phyloP scores from a whole-genome alignment of 2,113 vertebrate species.

The Esox niger region DNA sequence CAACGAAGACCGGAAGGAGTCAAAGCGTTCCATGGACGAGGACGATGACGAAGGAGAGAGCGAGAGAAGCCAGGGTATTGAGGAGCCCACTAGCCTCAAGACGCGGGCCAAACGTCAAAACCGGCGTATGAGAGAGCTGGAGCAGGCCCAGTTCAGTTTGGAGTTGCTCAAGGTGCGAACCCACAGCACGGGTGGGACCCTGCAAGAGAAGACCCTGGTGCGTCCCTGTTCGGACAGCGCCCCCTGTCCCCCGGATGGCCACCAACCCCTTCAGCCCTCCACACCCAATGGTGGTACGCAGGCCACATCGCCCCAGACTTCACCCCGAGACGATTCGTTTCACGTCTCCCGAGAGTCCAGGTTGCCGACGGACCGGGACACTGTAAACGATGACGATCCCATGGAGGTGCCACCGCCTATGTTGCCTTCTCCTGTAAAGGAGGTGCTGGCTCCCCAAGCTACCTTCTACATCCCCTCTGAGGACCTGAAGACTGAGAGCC shows the following conservation, averaged over 20 bases:
- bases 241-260: conserved; percentile 68
- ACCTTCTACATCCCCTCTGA: conserved; percentile 86
- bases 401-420: neutral
- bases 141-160: conserved; percentile 93
- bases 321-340: neutral
- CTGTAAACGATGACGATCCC: too few species aligned
- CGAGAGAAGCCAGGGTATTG: conserved; percentile 76
- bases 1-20: conserved; percentile 14
- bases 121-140: conserved; percentile 91
- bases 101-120: conserved; percentile 90
- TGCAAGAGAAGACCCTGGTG: conserved; percentile 64
- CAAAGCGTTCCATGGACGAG: conserved; percentile 59
- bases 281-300: conserved; percentile 74
- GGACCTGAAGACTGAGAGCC: conserved; percentile 62
- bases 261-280: conserved; percentile 60
- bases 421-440: conserved; percentile 20
- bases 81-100: conserved; percentile 80
- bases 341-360: neutral
- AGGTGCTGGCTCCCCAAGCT: conserved; percentile 71
- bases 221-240: conserved; percentile 63
- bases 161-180: conserved; percentile 90
- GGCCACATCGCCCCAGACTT: conserved; percentile 9
- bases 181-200: conserved; percentile 72
- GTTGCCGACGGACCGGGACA: neutral
- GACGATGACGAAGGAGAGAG: conserved; percentile 80